These are phyloP conservation scores for Teleiodes luculella DNA, from an alignment of 2,888 invertebrate genomes.

Conservation along the genomic window DNA sequence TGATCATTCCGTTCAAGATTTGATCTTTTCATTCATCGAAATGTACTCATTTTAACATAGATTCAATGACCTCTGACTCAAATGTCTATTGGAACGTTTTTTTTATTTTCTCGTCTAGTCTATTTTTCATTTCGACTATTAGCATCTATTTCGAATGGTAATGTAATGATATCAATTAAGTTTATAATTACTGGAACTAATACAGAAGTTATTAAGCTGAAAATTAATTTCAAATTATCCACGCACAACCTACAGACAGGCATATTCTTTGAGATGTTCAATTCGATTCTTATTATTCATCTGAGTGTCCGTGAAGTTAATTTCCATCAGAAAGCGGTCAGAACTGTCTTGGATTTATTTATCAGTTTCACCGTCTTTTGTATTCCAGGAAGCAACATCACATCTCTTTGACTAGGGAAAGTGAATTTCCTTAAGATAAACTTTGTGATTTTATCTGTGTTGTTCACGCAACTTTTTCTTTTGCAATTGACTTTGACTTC, in stretches of 20 bases:
- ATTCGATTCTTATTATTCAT: slow-evolving; percentile 36
- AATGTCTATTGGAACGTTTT: no score
- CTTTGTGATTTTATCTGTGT: slow-evolving; percentile 13
- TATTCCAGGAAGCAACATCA: slow-evolving; percentile 47
- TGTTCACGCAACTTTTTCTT: slow-evolving; percentile 15
- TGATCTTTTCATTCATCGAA: not conserved
- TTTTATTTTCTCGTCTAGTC: not conserved
- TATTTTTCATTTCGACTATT: no score
- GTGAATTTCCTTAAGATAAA: slow-evolving; percentile 45
- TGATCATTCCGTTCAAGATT: not conserved
- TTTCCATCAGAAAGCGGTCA: slow-evolving; percentile 48
- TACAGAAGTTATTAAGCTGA: slow-evolving; percentile 7
- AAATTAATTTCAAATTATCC: slow-evolving; percentile 11
- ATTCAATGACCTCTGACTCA: not conserved
- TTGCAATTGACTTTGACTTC: slow-evolving; percentile 3
- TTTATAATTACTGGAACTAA: slow-evolving; percentile 8
- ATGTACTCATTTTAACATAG: not conserved
- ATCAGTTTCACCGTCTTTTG: slow-evolving; percentile 63
- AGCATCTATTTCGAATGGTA: no score
- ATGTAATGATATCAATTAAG: not conserved
- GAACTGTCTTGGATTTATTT: slow-evolving; percentile 31
- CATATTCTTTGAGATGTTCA: slow-evolving; percentile 14
- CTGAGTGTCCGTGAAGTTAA: slow-evolving; percentile 30
- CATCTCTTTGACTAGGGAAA: slow-evolving; percentile 36
- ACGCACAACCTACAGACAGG: not conserved